Percentiles rank a stretch among this genome's conserved stretches.
These are phyloP conservation scores for Galerucella pusilla DNA, from an alignment of 2,888 invertebrate genomes.

Conservation along the genomic window DNA sequence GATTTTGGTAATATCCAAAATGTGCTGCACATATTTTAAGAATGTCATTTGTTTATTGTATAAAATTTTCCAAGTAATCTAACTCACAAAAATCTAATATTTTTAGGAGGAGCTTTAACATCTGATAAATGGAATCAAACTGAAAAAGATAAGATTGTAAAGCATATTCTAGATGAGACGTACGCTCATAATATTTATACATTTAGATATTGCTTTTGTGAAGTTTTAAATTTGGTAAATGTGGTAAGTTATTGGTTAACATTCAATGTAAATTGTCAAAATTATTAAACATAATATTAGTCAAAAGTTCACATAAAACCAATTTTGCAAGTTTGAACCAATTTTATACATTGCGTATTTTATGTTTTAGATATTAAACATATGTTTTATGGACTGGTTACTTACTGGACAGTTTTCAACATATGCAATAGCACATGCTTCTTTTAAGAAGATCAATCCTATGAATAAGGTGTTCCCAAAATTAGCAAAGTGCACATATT, in stretches of 20 bases:
- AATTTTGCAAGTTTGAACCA: no score
- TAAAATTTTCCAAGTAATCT: no score
- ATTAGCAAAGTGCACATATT: slow-evolving; percentile 73
- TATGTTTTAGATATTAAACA: slow-evolving; percentile 72
- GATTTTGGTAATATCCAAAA: slow-evolving; percentile 67
- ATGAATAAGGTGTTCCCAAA: slow-evolving; percentile 79
- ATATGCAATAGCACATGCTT: slow-evolving; percentile 69
- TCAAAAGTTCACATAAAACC: background rate
- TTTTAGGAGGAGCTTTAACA: slow-evolving; percentile 69
- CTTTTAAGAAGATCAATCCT: slow-evolving; percentile 66
- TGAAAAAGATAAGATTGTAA: slow-evolving; percentile 69
- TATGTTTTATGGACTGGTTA: slow-evolving; percentile 75
- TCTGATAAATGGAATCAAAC: slow-evolving; percentile 69
- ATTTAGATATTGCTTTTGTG: slow-evolving; percentile 75
- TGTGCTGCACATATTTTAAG: background rate
- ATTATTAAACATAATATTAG: background rate
- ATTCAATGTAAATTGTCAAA: background rate
- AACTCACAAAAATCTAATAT: background rate
- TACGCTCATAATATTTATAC: slow-evolving; percentile 75
- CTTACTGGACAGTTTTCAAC: slow-evolving; percentile 72
- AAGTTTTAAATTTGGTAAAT: slow-evolving; percentile 78
- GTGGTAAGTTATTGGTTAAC: slow-evolving; percentile 71
- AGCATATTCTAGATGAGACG: slow-evolving; percentile 70
- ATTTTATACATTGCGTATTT: background rate
- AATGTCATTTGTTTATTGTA: no score